phyloP scores from a whole-genome alignment of 2,113 vertebrate genomes.

The Serinus canaria region DNA sequence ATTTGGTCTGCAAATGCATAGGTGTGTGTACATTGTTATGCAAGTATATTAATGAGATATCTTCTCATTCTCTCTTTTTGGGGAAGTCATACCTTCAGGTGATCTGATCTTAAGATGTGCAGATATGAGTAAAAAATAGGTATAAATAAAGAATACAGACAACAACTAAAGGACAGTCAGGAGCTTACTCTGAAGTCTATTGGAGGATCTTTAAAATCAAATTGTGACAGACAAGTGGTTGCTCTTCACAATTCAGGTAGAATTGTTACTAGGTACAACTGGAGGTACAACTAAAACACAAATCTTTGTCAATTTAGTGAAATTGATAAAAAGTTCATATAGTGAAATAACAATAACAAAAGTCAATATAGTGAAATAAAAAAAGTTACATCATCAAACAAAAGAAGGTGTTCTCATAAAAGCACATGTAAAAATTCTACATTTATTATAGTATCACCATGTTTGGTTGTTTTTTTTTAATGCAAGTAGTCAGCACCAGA shows the following conservation, averaged over 20 bases:
- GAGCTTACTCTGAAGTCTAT: not conserved
- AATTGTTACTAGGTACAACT: not conserved
- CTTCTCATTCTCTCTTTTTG: not conserved
- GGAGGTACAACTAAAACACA: not conserved
- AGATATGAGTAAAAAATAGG: not conserved
- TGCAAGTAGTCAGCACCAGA: not conserved
- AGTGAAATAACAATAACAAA: too few relatives aligned
- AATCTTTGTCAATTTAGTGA: not conserved
- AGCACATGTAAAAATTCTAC: not conserved
- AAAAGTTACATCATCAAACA: not conserved
- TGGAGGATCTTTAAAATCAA: not conserved
- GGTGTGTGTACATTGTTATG: not conserved
- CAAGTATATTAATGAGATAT: not conserved
- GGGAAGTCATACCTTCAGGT: not conserved
- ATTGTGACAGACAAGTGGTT: not conserved
- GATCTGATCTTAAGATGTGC: not conserved
- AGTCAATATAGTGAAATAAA: not conserved
- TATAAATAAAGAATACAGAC: not conserved
- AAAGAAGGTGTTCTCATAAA: not conserved
- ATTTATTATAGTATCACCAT: not conserved
- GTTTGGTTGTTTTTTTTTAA: fast-evolving
- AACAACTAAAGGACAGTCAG: not conserved
- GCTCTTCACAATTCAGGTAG: not conserved
- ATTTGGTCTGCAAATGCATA: not conserved
- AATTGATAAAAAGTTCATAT: not conserved